A percentile compares a stretch with the other conserved stretches of the same genome.
These are phyloP conservation scores for Drosophila insularis DNA, from an alignment of 1,140 invertebrate genomes.

Conservation along the genomic window DNA sequence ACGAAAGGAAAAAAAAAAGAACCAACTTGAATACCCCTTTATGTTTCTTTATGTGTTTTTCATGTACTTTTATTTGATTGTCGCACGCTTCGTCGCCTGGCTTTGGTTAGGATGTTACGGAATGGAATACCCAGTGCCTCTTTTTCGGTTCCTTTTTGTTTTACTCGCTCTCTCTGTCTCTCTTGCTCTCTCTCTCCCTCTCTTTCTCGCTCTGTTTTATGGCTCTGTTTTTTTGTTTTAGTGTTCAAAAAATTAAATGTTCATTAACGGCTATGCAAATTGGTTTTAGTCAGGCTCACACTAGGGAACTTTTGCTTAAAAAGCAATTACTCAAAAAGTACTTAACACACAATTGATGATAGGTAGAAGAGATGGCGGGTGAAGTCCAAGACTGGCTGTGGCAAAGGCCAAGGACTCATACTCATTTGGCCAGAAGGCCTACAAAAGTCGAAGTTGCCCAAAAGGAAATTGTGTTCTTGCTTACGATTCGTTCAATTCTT, in stretches of 20 bases:
- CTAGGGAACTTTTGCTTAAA: slow-evolving; percentile 29
- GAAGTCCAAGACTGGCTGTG: not conserved
- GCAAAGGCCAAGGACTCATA: too few relatives aligned
- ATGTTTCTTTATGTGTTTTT: slow-evolving; percentile 71
- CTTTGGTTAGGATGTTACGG: slow-evolving; percentile 6
- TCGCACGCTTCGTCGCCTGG: slow-evolving; percentile 70
- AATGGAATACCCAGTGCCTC: slow-evolving; percentile 1
- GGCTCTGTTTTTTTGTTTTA: slow-evolving; percentile 61
- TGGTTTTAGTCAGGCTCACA: slow-evolving; percentile 60
- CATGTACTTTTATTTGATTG: slow-evolving; percentile 81
- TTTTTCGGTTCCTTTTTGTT: slow-evolving; percentile 12
- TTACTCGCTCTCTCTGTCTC: not conserved
- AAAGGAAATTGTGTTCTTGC: not conserved
- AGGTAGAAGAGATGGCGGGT: slow-evolving; percentile 1
- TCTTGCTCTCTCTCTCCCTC: not conserved
- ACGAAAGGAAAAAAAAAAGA: slow-evolving; percentile 31
- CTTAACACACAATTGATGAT: slow-evolving; percentile 71
- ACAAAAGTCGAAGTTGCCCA: not conserved
- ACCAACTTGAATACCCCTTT: slow-evolving; percentile 59
- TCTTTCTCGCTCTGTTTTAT: slow-evolving; percentile 38
- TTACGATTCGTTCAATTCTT: not conserved
- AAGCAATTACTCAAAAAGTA: slow-evolving; percentile 71
- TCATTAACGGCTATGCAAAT: slow-evolving; percentile 79
- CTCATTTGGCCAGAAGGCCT: not conserved
- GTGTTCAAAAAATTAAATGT: slow-evolving; percentile 80